Percentiles rank a stretch among this genome's conserved stretches.
These are phyloP conservation scores for Alloscopus bannaensis DNA, from an alignment of 2,888 invertebrate species.

Conservation along the genomic window DNA sequence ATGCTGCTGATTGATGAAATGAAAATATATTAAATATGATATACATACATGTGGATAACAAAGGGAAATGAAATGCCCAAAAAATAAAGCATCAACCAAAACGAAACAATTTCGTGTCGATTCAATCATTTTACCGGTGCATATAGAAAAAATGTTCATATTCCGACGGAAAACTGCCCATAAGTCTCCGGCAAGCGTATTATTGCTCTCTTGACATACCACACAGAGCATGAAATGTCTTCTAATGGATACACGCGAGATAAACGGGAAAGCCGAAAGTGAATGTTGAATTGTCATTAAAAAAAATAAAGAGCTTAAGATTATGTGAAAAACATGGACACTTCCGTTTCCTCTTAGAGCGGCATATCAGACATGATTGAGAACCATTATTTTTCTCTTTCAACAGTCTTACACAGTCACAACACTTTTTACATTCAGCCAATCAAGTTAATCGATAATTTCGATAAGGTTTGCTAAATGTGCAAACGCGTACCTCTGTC, in stretches of 20 bases:
- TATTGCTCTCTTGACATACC: background rate
- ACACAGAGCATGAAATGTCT: background rate
- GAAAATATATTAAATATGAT: background rate
- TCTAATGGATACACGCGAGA: background rate
- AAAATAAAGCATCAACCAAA: constrained; percentile 19
- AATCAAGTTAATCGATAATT: too few species aligned
- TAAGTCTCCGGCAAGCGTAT: background rate
- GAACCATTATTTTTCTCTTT: too few species aligned
- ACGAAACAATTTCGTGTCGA: background rate
- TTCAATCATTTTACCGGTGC: background rate
- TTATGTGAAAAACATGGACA: too few species aligned
- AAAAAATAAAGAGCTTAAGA: background rate
- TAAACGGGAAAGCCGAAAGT: background rate
- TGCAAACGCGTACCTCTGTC: too few species aligned
- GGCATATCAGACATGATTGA: too few species aligned
- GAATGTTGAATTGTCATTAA: constrained; percentile 3
- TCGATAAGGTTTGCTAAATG: too few species aligned
- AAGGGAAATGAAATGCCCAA: background rate
- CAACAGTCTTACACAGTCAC: too few species aligned
- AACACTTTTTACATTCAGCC: too few species aligned
- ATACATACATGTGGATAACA: constrained; percentile 4
- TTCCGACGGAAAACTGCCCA: background rate
- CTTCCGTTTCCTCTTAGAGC: constrained; percentile 16
- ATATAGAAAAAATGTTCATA: background rate
- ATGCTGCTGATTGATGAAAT: constrained; percentile 15